Base-by-base conservation (phyloP, 2,797 vertebrate species). In the Fistularia tabacaria region DNA sequence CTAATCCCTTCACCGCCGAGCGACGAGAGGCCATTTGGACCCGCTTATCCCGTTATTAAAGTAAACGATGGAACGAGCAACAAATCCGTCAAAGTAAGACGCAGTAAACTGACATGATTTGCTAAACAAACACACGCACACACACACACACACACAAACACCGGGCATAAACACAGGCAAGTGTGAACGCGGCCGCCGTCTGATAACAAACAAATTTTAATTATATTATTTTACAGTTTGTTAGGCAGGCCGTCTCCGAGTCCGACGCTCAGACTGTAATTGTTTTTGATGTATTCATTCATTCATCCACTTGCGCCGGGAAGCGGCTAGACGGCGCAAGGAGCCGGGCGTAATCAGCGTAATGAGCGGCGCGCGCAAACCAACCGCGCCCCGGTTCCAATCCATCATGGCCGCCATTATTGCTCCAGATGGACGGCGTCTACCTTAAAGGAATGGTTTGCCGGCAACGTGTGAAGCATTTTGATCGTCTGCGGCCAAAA, bases 281-380 rank as follows among this genome's bases (percentile, higher is more conserved):
- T 80, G 80, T 76, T 75, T 78, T 69, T 64, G 57, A 84, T 82
- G 46, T 71, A 70, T 80, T 77, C 75, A 84, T 81, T 86, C 36
- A 65, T 65, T 74, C 53, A 3, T 69, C 49, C 8, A 40, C 56
- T 57, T 25, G 25, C 25, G 25, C 25, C 25, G 25, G 25, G 25
- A 25, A 25, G 62, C 70, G 49, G 64, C 62, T 66, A 56, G 44
- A 14, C 36, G 13, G 53, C 60, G 61, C 48, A 47, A 71, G 52
- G 57, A 77, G 51, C 49, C 68, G 56, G 25, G 25, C 25, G 25
- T 25, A 77, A 83, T 77, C 79, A 69, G 55, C 71, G 49, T 74
- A 76, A 79, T 74, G 63, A 62, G 69, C 66, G 54, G 13, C 15
- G 66, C 54, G 45, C 72, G 69, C 25, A 25, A 25, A 25, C 25